phyloP scores from a whole-genome alignment of 2,888 invertebrate species.

The Dasypogon diadema region DNA sequence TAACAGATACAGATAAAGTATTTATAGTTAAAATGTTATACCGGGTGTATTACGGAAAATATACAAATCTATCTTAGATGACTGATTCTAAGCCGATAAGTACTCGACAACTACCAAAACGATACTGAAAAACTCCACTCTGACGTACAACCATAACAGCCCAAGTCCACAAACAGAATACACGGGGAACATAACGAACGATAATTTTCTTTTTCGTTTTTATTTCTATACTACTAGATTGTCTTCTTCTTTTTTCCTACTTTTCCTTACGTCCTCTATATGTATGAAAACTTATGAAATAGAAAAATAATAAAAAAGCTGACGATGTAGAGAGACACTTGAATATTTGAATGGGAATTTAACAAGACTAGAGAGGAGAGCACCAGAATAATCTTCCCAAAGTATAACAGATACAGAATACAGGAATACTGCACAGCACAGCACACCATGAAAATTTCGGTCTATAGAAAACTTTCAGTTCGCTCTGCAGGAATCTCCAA shows the following conservation, averaged over 20 bases:
- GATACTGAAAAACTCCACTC: constrained; percentile 62
- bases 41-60: constrained; percentile 54
- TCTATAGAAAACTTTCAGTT: constrained; percentile 26
- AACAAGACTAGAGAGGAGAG: constrained; percentile 43
- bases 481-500: constrained; percentile 20
- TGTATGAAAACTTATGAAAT: constrained; percentile 37
- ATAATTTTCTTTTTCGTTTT: constrained; percentile 43
- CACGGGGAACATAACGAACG: constrained; percentile 36
- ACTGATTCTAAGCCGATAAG: constrained; percentile 57
- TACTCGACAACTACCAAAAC: constrained; percentile 67
- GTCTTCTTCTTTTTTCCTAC: constrained; percentile 45
- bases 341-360: constrained; percentile 46
- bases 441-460: constrained; percentile 36
- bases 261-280: constrained; percentile 45
- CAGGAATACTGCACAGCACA: background rate
- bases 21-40: constrained; percentile 39
- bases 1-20: constrained; percentile 19
- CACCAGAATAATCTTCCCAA: constrained; percentile 13
- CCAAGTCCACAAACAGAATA: constrained; percentile 41
- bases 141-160: constrained; percentile 41
- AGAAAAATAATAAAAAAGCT: constrained; percentile 35
- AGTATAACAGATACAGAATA: constrained; percentile 34
- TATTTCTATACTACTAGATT: constrained; percentile 42
- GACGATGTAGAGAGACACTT: constrained; percentile 39
- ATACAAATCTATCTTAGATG: constrained; percentile 53